Evolutionary conservation across 30 jellyfish, hydroid and myxozoan genomes (phyloP).

Genomic region (Sanderia malayensis): DNA sequence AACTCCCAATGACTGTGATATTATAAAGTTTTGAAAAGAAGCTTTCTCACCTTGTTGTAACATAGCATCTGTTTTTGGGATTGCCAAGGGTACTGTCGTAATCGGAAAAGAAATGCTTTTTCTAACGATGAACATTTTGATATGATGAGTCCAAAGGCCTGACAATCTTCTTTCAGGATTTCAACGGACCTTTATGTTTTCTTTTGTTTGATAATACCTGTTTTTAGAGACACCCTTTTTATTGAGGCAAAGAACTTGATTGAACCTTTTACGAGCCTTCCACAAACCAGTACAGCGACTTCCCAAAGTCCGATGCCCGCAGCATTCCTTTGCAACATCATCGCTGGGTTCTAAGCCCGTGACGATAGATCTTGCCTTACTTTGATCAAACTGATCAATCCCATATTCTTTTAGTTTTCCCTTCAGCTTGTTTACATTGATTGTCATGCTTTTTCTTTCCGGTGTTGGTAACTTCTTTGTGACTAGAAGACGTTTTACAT

Average conservation of each 20-base stretch:
- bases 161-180: conserved; percentile 5
- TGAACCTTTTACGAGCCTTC: background rate
- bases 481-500: conserved; percentile 4
- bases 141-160: conserved; percentile 15
- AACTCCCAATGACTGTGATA: background rate
- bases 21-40: background rate
- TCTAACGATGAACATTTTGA: conserved; percentile 7
- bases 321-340: conserved; percentile 25
- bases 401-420: conserved; percentile 6
- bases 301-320: background rate
- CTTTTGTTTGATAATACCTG: background rate
- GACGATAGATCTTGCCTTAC: background rate
- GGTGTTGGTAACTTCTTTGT: conserved; percentile 5
- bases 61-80: background rate
- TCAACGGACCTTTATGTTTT: background rate
- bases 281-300: background rate
- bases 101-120: conserved; percentile 11
- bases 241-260: background rate
- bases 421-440: conserved; percentile 5
- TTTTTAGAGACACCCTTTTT: background rate
- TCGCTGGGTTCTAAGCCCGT: background rate
- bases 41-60: conserved; percentile 11
- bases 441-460: conserved; percentile 10
- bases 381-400: background rate
- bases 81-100: background rate